Evolutionary conservation across 2,113 vertebrate genomes (phyloP), one percentile per base, ranked within the genome.

Genomic region (Oriolus oriolus): DNA sequence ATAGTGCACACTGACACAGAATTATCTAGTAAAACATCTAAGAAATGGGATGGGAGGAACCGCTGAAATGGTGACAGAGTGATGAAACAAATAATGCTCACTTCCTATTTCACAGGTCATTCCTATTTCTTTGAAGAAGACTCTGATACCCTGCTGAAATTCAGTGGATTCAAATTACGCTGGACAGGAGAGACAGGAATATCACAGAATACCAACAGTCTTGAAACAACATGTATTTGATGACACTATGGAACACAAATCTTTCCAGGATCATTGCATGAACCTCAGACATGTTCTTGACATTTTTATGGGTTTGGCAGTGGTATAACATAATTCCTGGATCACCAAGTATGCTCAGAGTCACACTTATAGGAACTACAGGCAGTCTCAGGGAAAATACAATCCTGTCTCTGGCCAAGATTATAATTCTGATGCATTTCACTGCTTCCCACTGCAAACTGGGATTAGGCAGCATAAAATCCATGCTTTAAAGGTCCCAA

Each of bases 21-120:
- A 74, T 63, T 74, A 59, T 52, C 73, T 60, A 80, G 73, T 61
- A 73, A 49, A 83, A 89, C 35, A 23, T 2, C 13, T 18, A 70
- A 78, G 37, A 47, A 60, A 56, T 52, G 24, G 31, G 18, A 82
- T 63, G 37, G 19, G 30, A 87, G 23, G 35, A 71, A 65, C 70
- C 30, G n/a, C 6, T 47, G 26, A 70, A 69, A 77, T 11, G 22
- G 22, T 89, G 70, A 30, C 6, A 56, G 41, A 52, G 33, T 13
- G 2, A 13, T 20, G 9, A 35, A 61, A 53, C n/a, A 69, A 69
- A 16, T 5, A 79, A 73, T 8, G 1, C 8, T 11, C 0, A 0
- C 20, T 91, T 87, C 77, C 16, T 75, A 56, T 61, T 85, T 24
- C 45, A 56, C 5, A 18, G 31, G 31, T 54, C 39, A 83, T 73